phyloP scores from a whole-genome alignment of 2,888 invertebrate species.

The Cheilosia urbana region DNA sequence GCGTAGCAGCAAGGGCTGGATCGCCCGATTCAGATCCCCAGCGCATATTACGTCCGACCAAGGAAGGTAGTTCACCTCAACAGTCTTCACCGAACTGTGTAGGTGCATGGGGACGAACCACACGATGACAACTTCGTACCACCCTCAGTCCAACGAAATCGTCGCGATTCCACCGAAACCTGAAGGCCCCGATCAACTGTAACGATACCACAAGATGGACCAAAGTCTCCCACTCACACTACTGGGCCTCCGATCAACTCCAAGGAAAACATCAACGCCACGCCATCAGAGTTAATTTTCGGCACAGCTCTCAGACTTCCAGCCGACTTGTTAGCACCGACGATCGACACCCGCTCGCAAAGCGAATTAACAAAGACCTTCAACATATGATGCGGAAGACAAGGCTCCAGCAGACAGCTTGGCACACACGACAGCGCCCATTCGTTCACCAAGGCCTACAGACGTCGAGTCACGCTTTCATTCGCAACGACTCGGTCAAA shows the following conservation, averaged over 20 bases:
- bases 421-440: slow-evolving; percentile 14
- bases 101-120: not conserved
- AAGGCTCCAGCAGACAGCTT: slow-evolving; percentile 20
- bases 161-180: slow-evolving; percentile 30
- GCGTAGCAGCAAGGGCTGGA: no score
- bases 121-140: slow-evolving; percentile 4
- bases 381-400: slow-evolving; percentile 2
- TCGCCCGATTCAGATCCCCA: no score
- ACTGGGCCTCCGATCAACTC: slow-evolving; percentile 11
- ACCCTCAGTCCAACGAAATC: slow-evolving; percentile 22
- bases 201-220: not conserved
- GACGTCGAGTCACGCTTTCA: slow-evolving; percentile 10
- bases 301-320: no score
- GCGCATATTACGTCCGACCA: no score
- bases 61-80: no score
- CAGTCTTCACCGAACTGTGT: slow-evolving; percentile 5
- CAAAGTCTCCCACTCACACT: slow-evolving; percentile 14
- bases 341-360: not conserved
- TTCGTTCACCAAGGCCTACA: slow-evolving; percentile 14
- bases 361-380: slow-evolving; percentile 30
- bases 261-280: slow-evolving; percentile 11
- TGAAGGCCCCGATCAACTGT: slow-evolving; percentile 20
- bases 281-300: slow-evolving; percentile 14
- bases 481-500: not conserved
- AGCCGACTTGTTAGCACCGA: no score